Conservation (phyloP, 1,140 invertebrate species). For the Asobara japonica region DNA sequence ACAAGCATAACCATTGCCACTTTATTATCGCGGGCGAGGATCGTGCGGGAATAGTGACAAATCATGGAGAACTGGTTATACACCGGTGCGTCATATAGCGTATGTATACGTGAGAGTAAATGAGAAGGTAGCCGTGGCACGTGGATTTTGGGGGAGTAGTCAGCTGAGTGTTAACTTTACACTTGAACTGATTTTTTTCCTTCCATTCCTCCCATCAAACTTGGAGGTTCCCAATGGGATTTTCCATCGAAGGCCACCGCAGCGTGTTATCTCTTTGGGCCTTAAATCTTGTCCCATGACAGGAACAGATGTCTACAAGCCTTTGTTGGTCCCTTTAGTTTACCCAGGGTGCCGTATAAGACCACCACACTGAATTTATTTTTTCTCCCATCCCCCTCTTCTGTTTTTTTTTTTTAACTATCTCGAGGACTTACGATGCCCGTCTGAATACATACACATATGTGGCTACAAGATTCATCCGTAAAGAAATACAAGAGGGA, state of each 20-base stretch:
- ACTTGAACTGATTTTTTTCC: background rate
- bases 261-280: conserved; percentile 28
- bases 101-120: conserved; percentile 28
- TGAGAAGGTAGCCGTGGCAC: background rate
- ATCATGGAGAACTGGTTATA: conserved; percentile 53
- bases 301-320: conserved; percentile 64
- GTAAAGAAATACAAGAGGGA: conserved; percentile 34
- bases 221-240: background rate
- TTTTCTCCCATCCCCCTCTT: conserved; percentile 53
- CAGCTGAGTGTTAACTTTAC: background rate
- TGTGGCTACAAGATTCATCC: background rate
- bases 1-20: conserved; percentile 54
- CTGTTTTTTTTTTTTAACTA: conserved; percentile 22
- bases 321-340: conserved; percentile 58
- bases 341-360: conserved; percentile 19
- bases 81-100: conserved; percentile 41
- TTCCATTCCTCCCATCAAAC: background rate
- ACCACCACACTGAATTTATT: conserved; percentile 18
- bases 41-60: conserved; percentile 52
- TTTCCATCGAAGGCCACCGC: background rate
- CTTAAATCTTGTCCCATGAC: conserved; percentile 63
- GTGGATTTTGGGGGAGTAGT: background rate
- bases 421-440: background rate
- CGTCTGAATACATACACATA: background rate
- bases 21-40: conserved; percentile 51